These are phyloP conservation scores for Phainopepla nitens DNA, from an alignment of 2,113 vertebrate genomes.

Conservation along the genomic window DNA sequence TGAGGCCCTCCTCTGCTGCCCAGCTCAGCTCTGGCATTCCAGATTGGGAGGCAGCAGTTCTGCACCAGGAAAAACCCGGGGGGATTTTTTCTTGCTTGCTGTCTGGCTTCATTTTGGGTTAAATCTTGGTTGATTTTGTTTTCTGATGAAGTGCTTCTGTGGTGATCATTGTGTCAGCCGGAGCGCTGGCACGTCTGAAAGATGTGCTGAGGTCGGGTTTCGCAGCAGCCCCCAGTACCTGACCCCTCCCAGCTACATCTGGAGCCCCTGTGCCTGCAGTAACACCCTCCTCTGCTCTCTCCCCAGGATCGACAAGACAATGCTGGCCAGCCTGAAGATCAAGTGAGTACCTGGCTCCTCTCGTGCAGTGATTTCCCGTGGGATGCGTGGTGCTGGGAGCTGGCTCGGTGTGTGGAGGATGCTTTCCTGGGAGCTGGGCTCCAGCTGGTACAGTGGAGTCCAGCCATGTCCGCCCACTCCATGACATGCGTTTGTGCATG, in stretches of 20 bases:
- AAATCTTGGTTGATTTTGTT: neutral
- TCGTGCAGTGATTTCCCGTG: fast-evolving
- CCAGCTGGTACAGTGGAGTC: neutral
- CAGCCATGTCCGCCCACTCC: fast-evolving
- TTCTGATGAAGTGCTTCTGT: neutral
- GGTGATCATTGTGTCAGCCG: fast-evolving
- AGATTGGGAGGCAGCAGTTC: neutral
- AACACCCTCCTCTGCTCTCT: slow-evolving; percentile 25
- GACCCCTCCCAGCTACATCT: fast-evolving
- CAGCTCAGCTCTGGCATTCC: neutral
- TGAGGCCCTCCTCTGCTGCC: neutral
- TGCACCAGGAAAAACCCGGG: neutral
- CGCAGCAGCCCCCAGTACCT: neutral
- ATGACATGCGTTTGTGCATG: fast-evolving
- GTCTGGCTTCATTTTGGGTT: neutral
- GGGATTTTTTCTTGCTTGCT: neutral
- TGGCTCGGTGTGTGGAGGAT: neutral
- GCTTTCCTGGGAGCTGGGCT: neutral
- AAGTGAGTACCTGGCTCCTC: slow-evolving; percentile 70
- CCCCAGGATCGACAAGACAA: slow-evolving; percentile 82
- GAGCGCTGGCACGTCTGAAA: fast-evolving
- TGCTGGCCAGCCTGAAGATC: slow-evolving; percentile 80
- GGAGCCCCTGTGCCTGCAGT: neutral
- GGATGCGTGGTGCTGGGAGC: fast-evolving
- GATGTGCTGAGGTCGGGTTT: neutral